A percentile compares a stretch with the other conserved stretches of the same genome.
Evolutionary conservation across 2,113 vertebrate genomes (phyloP).

Genomic region (Rattus rattus): DNA sequence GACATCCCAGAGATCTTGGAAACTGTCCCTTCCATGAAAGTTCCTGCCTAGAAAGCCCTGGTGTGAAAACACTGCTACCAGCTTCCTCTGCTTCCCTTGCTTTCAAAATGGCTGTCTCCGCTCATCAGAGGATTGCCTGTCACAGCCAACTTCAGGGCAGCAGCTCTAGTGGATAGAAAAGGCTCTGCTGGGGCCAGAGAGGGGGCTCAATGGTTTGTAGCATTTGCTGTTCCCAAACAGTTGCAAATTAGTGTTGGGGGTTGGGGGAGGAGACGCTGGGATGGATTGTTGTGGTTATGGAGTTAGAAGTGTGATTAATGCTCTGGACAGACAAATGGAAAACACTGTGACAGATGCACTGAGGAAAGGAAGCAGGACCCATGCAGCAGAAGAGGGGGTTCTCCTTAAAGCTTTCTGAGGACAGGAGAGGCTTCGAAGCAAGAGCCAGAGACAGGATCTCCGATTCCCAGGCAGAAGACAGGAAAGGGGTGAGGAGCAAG

Average conservation of each 20-base stretch:
- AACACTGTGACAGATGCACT: not conserved
- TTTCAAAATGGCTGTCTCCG: not conserved
- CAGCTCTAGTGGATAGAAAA: not conserved
- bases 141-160: not conserved
- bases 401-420: not conserved
- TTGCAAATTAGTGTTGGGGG: not conserved
- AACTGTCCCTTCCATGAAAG: not conserved
- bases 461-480: not conserved
- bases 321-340: not conserved
- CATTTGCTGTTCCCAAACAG: not conserved
- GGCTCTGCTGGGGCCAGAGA: not conserved
- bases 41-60: not conserved
- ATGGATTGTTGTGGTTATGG: not conserved
- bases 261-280: too few relatives aligned
- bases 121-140: not conserved
- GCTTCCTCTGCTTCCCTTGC: too few relatives aligned
- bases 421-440: not conserved
- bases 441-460: not conserved
- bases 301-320: not conserved
- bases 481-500: not conserved
- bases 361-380: not conserved
- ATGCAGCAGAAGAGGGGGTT: not conserved
- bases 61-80: not conserved
- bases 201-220: too few relatives aligned
- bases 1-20: not conserved